A percentile compares a stretch with the other conserved stretches of the same genome.
Conservation (phyloP, 2,113 vertebrate species). For the Chloropsis cyanopogon region DNA sequence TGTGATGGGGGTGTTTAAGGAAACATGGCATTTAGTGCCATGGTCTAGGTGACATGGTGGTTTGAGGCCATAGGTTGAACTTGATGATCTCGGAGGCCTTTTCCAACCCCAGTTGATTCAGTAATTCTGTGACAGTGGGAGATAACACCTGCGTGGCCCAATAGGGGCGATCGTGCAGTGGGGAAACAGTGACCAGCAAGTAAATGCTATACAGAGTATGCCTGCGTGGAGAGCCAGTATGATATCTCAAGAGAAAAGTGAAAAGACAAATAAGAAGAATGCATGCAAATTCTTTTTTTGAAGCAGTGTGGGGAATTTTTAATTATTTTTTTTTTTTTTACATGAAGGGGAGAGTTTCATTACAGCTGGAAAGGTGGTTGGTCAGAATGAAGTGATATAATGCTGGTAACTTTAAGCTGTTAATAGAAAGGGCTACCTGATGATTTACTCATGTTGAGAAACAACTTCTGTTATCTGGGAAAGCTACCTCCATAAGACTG, state of each 20-base stretch:
- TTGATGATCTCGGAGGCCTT: not conserved
- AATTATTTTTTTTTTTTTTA: not conserved
- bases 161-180: accelerated
- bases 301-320: not conserved
- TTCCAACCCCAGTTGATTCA: not conserved
- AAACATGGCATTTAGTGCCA: not conserved
- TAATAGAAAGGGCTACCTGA: not conserved
- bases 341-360: not conserved
- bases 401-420: not conserved
- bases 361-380: not conserved
- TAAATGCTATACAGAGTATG: accelerated
- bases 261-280: no score
- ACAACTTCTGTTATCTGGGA: not conserved
- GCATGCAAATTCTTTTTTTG: no score
- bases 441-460: not conserved
- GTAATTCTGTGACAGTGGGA: not conserved
- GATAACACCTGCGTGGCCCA: accelerated
- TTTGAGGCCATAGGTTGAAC: not conserved
- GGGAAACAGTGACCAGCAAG: not conserved
- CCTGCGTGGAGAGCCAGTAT: not conserved
- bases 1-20: not conserved
- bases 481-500: not conserved
- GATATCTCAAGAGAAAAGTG: not conserved
- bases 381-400: not conserved
- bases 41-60: not conserved